phyloP scores from a whole-genome alignment of 2,113 vertebrate species.

The Benitochromis conjunctus region DNA sequence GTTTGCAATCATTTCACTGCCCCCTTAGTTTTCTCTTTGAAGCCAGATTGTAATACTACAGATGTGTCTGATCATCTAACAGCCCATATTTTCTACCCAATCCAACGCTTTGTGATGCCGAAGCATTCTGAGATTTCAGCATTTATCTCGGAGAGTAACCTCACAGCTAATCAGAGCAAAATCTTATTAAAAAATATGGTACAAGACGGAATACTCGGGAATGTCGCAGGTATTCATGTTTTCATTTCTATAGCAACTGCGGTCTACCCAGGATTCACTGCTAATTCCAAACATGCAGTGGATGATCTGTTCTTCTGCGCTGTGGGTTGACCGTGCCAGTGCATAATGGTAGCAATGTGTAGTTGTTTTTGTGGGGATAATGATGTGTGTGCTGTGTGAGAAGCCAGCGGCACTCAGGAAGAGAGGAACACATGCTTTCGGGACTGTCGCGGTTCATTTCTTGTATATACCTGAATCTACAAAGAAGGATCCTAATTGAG shows the following conservation, averaged over 20 bases:
- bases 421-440: conserved; percentile 18
- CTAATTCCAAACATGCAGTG: neutral
- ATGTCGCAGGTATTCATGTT: neutral
- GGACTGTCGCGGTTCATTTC: conserved; percentile 9
- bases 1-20: neutral
- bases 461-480: conserved; percentile 43
- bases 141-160: neutral
- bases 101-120: neutral
- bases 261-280: neutral
- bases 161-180: neutral
- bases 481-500: conserved; percentile 36
- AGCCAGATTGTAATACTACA: neutral
- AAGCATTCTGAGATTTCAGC: neutral
- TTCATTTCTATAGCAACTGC: neutral
- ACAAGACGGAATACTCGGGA: neutral
- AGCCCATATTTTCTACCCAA: neutral
- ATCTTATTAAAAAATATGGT: neutral
- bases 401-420: conserved; percentile 5
- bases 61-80: neutral
- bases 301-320: neutral
- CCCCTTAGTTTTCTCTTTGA: neutral
- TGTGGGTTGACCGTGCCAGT: neutral
- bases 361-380: conserved; percentile 17
- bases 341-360: conserved; percentile 44
- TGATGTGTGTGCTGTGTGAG: conserved; percentile 23